Percentiles rank a stretch among this genome's conserved stretches.
phyloP scores from a whole-genome alignment of 1,140 invertebrate genomes.

The Drosophila saltans region DNA sequence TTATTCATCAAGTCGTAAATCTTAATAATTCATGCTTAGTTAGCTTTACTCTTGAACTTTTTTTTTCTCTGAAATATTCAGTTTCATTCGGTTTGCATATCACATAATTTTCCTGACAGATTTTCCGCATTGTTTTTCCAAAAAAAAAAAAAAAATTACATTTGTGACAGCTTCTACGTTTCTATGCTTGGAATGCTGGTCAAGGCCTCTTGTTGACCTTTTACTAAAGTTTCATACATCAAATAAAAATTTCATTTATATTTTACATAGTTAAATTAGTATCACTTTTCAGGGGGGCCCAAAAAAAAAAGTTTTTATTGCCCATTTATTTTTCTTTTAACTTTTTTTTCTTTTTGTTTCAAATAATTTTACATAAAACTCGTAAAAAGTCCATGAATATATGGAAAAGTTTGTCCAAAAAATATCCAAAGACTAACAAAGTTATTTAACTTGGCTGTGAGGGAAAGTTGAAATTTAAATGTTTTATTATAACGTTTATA shows the following conservation, averaged over 20 bases:
- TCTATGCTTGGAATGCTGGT: neutral
- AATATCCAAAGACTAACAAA: neutral
- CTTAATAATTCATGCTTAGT: constrained; percentile 20
- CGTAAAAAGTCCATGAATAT: constrained; percentile 1
- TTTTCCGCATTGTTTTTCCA: neutral
- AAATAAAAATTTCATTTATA: constrained; percentile 5
- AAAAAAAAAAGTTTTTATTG: constrained; percentile 9
- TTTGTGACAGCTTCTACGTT: constrained; percentile 5
- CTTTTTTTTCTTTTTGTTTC: neutral
- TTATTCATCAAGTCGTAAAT: neutral
- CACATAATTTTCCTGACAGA: neutral
- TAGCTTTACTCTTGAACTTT: neutral
- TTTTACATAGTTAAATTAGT: constrained; percentile 10
- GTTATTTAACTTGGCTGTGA: neutral
- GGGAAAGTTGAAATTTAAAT: constrained; percentile 7
- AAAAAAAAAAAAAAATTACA: neutral
- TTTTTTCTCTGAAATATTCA: neutral
- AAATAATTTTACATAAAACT: constrained; percentile 5
- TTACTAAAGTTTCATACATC: constrained; percentile 1
- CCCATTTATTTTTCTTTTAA: constrained; percentile 2
- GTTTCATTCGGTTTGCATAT: constrained; percentile 9
- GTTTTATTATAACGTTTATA: constrained; percentile 2
- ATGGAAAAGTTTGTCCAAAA: neutral
- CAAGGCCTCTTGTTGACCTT: constrained; percentile 4
- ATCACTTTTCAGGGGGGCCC: neutral